These are phyloP conservation scores for Bombus consobrinus DNA, from an alignment of 1,140 invertebrate species.

Conservation along the genomic window DNA sequence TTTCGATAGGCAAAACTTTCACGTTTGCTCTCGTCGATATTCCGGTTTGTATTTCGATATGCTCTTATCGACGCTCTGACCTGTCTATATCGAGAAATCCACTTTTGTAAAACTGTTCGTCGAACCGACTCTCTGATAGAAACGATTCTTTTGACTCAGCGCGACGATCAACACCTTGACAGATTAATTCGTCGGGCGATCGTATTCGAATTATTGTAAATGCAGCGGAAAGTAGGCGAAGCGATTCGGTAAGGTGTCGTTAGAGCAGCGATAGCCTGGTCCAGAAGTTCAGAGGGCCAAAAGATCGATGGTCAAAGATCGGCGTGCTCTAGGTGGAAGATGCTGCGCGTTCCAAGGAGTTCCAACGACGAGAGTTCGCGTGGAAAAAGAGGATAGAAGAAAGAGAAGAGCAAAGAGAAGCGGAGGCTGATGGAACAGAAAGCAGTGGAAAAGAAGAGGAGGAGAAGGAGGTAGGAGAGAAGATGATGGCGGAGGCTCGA, in stretches of 20 bases:
- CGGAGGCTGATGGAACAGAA: constrained; percentile 6
- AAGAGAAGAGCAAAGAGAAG: constrained; percentile 13
- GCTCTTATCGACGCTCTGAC: neutral
- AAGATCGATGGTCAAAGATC: constrained; percentile 67
- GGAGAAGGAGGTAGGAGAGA: constrained; percentile 32
- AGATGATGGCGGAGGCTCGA: constrained; percentile 43
- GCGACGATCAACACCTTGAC: too few relatives aligned
- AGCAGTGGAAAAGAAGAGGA: constrained; percentile 49
- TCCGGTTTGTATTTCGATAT: too few relatives aligned
- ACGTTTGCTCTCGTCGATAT: neutral
- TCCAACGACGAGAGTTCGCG: constrained; percentile 27
- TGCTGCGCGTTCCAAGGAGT: constrained; percentile 56
- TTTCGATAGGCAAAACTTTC: too few relatives aligned
- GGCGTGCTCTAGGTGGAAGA: constrained; percentile 65
- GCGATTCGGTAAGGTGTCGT: neutral
- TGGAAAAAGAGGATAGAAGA: constrained; percentile 9
- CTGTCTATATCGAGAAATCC: too few relatives aligned
- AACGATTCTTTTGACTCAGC: too few relatives aligned
- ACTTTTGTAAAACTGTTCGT: too few relatives aligned
- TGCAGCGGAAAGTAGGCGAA: neutral
- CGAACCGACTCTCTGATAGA: too few relatives aligned
- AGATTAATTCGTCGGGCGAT: neutral
- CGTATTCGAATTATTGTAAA: neutral
- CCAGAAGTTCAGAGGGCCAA: neutral
- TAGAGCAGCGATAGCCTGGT: constrained; percentile 41